Evolutionary conservation across 2,113 vertebrate genomes (phyloP).

Genomic region (Bambusicola thoracicus): DNA sequence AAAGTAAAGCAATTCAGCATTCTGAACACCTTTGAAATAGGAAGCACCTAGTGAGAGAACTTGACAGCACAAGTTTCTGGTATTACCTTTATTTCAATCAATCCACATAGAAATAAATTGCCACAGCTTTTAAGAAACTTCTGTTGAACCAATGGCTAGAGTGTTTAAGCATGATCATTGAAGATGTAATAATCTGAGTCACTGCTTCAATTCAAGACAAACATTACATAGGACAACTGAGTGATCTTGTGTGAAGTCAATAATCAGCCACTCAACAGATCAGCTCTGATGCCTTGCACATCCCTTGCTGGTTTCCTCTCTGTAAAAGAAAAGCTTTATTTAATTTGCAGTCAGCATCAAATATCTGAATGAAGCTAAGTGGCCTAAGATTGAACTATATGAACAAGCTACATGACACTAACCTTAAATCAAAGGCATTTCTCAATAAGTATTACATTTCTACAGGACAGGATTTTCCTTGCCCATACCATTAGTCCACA

Average conservation of each 20-base stretch:
- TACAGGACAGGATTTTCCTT: not conserved
- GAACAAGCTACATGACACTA: not conserved
- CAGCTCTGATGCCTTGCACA: not conserved
- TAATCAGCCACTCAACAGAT: not conserved
- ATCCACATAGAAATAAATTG: not conserved
- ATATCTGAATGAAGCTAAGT: not conserved
- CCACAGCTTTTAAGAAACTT: not conserved
- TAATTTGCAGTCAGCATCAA: not conserved
- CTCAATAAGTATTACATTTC: not conserved
- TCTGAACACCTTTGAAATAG: not conserved
- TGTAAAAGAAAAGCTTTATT: not conserved
- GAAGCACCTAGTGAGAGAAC: not conserved
- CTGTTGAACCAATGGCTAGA: not conserved
- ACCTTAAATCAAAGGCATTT: not conserved
- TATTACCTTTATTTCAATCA: not conserved
- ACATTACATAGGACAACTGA: not conserved
- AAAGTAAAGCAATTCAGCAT: not conserved
- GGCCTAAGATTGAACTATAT: not conserved
- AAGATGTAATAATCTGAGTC: not conserved
- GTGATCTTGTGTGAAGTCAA: not conserved
- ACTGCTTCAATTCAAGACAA: not conserved
- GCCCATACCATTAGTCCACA: not conserved
- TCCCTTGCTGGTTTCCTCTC: not conserved
- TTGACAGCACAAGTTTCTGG: not conserved
- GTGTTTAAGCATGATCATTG: not conserved